Conservation (phyloP, 2,797 vertebrate genomes). For the Sardinella longiceps region DNA sequence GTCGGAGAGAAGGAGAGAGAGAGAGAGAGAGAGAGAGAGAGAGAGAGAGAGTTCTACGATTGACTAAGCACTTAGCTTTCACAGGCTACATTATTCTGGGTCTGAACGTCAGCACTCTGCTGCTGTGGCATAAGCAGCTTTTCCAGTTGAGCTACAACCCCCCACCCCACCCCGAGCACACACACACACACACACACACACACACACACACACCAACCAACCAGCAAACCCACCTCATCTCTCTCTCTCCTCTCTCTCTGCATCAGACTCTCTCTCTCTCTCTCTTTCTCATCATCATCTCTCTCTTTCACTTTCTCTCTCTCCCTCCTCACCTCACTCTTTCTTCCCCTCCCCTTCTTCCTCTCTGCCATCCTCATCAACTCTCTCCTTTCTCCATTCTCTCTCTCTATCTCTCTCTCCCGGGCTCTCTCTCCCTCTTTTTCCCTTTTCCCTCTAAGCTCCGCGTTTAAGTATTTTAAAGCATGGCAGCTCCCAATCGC, state of each 20-base stretch:
- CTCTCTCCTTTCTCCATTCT: neutral
- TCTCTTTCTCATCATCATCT: neutral
- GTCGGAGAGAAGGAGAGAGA: neutral
- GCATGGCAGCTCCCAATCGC: neutral
- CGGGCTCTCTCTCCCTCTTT: neutral
- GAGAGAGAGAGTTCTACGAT: neutral
- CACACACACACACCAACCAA: neutral
- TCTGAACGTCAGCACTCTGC: neutral
- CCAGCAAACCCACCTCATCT: neutral
- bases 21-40: neutral
- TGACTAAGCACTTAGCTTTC: slow-evolving; percentile 19
- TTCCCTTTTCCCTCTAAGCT: neutral
- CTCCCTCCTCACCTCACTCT: neutral
- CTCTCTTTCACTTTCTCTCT: neutral
- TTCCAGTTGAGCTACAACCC: slow-evolving; percentile 12
- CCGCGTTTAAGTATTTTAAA: slow-evolving; percentile 12
- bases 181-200: neutral
- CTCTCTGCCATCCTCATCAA: neutral
- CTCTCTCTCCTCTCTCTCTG: neutral
- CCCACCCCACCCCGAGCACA: neutral
- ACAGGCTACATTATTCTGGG: slow-evolving; percentile 16
- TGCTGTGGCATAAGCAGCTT: slow-evolving; percentile 20
- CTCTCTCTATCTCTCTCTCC: neutral
- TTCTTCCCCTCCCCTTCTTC: neutral
- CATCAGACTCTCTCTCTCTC: neutral